Evolutionary conservation across 2,797 vertebrate genomes (phyloP).

Genomic region (Hippoglossus hippoglossus): DNA sequence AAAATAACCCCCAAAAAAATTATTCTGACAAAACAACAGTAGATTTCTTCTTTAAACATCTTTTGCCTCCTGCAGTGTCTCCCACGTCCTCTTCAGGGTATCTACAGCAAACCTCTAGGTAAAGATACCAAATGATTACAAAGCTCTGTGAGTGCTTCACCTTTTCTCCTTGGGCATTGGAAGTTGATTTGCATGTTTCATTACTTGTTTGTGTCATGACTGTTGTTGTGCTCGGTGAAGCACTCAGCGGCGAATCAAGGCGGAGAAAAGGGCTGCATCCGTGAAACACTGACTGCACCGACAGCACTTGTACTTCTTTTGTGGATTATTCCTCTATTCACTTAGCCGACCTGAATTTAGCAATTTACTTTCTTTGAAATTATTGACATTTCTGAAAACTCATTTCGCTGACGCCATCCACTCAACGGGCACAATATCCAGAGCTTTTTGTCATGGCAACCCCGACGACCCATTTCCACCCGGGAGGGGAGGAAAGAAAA

Average conservation of each 20-base stretch:
- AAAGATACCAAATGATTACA: not conserved
- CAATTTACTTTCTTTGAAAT: constrained; percentile 50
- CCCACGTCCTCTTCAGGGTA: too few species aligned
- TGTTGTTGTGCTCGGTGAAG: not conserved
- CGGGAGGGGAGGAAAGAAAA: constrained; percentile 26
- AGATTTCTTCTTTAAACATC: too few species aligned
- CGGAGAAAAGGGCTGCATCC: constrained; percentile 1
- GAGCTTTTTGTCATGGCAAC: constrained; percentile 65
- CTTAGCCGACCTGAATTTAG: constrained; percentile 13
- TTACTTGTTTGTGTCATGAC: not conserved
- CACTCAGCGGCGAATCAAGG: not conserved
- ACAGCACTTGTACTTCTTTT: constrained; percentile 13
- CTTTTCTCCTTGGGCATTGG: not conserved
- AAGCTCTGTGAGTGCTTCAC: not conserved
- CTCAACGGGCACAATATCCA: constrained; percentile 50
- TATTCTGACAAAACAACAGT: too few species aligned
- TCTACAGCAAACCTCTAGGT: not conserved
- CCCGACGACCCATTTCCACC: constrained; percentile 32
- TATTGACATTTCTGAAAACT: constrained; percentile 59
- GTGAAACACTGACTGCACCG: not conserved
- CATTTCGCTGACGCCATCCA: constrained; percentile 32
- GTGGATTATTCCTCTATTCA: constrained; percentile 15
- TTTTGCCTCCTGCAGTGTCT: too few species aligned
- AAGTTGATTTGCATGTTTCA: constrained; percentile 1
- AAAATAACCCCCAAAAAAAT: too few species aligned